These are phyloP conservation scores for Caenorhabditis inopinata DNA, from an alignment of 1,140 invertebrate species.

Conservation along the genomic window DNA sequence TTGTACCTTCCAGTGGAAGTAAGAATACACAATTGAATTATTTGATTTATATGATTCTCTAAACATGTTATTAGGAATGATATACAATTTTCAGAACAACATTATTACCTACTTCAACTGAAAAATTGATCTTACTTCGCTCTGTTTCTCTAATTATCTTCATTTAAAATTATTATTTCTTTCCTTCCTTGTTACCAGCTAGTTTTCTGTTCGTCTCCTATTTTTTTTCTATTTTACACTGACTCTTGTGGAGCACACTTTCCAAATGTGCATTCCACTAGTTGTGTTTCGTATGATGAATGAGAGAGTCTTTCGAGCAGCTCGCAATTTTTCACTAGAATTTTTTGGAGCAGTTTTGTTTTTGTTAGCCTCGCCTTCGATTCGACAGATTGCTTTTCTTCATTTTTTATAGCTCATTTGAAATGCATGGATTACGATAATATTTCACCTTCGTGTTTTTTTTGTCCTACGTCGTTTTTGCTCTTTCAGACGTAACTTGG, in stretches of 20 bases:
- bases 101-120: no score
- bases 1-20: no score
- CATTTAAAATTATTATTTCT: background rate
- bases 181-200: background rate
- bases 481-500: background rate
- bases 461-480: background rate
- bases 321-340: background rate
- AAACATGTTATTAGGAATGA: no score
- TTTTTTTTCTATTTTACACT: constrained; percentile 6
- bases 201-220: constrained; percentile 8
- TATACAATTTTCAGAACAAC: no score
- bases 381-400: background rate
- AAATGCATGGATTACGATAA: background rate
- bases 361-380: background rate
- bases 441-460: background rate
- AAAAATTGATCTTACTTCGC: no score
- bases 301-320: background rate
- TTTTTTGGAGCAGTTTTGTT: background rate
- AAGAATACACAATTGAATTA: no score
- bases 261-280: background rate
- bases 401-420: background rate
- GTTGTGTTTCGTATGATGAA: constrained; percentile 6
- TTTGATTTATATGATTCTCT: no score
- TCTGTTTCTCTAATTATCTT: background rate
- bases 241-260: background rate